Evolutionary conservation across 2,888 invertebrate species (phyloP).

Genomic region (Drosophila affinis): DNA sequence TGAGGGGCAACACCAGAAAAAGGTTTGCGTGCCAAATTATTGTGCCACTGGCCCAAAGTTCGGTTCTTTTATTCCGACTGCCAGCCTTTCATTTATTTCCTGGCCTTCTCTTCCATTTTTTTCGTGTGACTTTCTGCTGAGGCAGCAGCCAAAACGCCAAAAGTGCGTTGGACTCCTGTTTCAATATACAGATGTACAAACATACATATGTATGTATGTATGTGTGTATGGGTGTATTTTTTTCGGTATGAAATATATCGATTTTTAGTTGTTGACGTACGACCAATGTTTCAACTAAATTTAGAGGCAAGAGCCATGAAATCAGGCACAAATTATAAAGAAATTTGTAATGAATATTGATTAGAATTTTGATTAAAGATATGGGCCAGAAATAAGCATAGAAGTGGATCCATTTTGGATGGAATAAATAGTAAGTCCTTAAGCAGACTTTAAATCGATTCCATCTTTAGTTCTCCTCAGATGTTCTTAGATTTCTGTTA

Average conservation of each 20-base stretch:
- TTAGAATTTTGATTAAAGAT: too few species aligned
- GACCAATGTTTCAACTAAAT: not conserved
- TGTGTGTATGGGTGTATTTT: too few species aligned
- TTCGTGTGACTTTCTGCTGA: conserved; percentile 6
- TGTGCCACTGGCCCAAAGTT: conserved; percentile 75
- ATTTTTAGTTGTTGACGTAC: conserved; percentile 23
- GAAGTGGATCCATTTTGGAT: too few species aligned
- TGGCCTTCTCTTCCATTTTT: conserved; percentile 10
- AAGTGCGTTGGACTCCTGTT: conserved; percentile 70
- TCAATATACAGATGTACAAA: too few species aligned
- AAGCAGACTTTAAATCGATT: too few species aligned
- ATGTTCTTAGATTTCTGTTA: not conserved
- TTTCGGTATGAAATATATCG: conserved; percentile 10
- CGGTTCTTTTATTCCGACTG: conserved; percentile 10
- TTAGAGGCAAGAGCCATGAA: not conserved
- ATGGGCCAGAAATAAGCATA: too few species aligned
- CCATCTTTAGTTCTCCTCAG: not conserved
- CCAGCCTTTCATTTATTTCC: conserved; percentile 30
- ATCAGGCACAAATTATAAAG: not conserved
- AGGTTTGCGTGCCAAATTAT: conserved; percentile 78
- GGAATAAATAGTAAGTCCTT: too few species aligned
- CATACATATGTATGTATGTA: too few species aligned
- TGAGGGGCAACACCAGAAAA: conserved; percentile 46
- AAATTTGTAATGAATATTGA: not conserved
- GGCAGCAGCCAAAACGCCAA: conserved; percentile 65